A percentile compares a stretch with the other conserved stretches of the same genome.
Conservation (phyloP, 2,797 vertebrate species). For the Decapterus maruadsi region DNA sequence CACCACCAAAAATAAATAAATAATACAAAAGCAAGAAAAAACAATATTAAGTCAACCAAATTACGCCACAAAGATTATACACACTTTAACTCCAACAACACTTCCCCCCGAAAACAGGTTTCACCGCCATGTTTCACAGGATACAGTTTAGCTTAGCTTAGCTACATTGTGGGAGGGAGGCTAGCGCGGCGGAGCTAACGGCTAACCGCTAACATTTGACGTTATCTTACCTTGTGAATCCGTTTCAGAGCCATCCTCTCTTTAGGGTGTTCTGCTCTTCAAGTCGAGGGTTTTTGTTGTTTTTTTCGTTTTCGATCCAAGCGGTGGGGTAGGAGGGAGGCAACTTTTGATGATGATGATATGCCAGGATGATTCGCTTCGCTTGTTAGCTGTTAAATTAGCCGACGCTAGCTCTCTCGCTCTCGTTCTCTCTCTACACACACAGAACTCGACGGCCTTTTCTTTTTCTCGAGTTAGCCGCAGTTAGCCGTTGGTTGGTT, state of each 20-base stretch:
- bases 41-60: too few species aligned
- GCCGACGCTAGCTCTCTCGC: too few species aligned
- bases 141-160: neutral
- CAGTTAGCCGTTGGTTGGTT: too few species aligned
- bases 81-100: neutral
- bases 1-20: neutral
- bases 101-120: slow-evolving; percentile 27
- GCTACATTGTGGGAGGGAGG: slow-evolving; percentile 53
- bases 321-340: slow-evolving; percentile 3
- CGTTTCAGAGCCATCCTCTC: slow-evolving; percentile 87
- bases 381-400: too few species aligned
- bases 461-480: too few species aligned
- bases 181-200: slow-evolving; percentile 54
- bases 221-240: slow-evolving; percentile 86
- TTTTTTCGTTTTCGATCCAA: slow-evolving; percentile 39
- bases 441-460: too few species aligned
- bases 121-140: slow-evolving; percentile 43
- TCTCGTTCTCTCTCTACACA: too few species aligned
- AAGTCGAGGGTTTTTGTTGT: too few species aligned
- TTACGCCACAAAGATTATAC: too few species aligned
- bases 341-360: neutral
- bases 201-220: slow-evolving; percentile 10
- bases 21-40: neutral
- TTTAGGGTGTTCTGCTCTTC: slow-evolving; percentile 45
- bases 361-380: too few species aligned